Conservation (phyloP, 2,113 vertebrate genomes). For the Eudyptes chrysolophus region DNA sequence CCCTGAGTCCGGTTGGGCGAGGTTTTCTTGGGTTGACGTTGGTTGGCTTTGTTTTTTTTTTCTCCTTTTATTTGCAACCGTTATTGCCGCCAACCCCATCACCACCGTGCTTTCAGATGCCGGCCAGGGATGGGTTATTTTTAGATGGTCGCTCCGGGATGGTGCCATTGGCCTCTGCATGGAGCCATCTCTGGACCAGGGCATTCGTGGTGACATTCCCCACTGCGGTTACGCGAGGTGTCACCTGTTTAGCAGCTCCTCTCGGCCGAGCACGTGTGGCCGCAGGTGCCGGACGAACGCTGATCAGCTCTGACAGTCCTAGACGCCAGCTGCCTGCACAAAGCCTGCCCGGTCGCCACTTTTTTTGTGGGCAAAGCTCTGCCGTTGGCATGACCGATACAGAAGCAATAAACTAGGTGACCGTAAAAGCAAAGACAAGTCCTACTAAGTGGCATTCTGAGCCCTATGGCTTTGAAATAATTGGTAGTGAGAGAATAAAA, state of each 20-base stretch:
- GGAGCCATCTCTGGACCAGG: constrained; percentile 47
- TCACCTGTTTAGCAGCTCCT: constrained; percentile 87
- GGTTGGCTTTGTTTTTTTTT: background rate
- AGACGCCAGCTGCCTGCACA: constrained; percentile 78
- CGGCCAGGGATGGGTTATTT: background rate
- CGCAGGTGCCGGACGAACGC: constrained; percentile 83
- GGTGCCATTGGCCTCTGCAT: background rate
- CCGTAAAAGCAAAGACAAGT: constrained; percentile 81
- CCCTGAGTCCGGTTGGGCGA: background rate
- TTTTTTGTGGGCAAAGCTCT: constrained; percentile 63
- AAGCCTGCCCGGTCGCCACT: constrained; percentile 67
- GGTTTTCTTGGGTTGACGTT: constrained; percentile 19
- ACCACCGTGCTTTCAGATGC: accelerated
- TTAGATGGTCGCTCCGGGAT: background rate
- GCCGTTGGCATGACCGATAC: constrained; percentile 80
- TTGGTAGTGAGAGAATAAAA: constrained; percentile 77
- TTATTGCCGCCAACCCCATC: background rate
- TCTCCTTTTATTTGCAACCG: background rate
- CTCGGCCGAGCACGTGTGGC: constrained; percentile 72
- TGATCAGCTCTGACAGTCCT: constrained; percentile 88
- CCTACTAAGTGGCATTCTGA: constrained; percentile 86
- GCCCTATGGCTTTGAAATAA: constrained; percentile 93
- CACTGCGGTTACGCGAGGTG: constrained; percentile 62
- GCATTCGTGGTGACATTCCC: constrained; percentile 27
- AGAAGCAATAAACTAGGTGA: constrained; percentile 86